A percentile compares a stretch with the other conserved stretches of the same genome.
Evolutionary conservation across 2,888 invertebrate species (phyloP).

Genomic region (Acronicta psi): DNA sequence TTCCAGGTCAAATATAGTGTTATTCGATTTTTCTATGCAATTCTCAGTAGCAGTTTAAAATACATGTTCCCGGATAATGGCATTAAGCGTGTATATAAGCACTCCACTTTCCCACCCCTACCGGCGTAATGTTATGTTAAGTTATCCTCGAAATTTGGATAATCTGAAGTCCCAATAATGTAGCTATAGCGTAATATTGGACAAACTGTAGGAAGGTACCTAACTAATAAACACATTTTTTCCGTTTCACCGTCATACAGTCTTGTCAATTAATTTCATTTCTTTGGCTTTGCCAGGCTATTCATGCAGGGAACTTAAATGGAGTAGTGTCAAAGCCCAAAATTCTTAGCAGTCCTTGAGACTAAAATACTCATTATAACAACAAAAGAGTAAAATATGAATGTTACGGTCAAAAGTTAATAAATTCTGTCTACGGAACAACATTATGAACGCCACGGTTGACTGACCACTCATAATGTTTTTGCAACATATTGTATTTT

Average conservation of each 20-base stretch:
- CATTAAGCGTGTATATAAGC: no score
- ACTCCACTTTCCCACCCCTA: no score
- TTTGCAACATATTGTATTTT: constrained; percentile 58
- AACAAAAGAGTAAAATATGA: constrained; percentile 59
- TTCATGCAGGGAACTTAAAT: constrained; percentile 2
- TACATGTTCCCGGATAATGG: no score
- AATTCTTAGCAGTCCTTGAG: constrained; percentile 8
- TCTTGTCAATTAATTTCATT: no score
- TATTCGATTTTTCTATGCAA: constrained; percentile 5
- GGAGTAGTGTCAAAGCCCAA: constrained; percentile 6
- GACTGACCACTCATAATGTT: constrained; percentile 60
- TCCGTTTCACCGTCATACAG: no score
- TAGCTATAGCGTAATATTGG: no score
- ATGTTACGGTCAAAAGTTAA: constrained; percentile 72
- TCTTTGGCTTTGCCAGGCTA: not conserved
- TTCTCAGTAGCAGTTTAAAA: no score
- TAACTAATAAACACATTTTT: no score
- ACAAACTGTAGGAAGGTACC: no score
- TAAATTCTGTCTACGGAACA: constrained; percentile 70
- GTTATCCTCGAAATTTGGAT: no score
- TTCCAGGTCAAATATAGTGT: not conserved
- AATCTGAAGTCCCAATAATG: no score
- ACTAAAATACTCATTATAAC: constrained; percentile 43
- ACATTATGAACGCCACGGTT: constrained; percentile 69
- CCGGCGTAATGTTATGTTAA: no score